Conservation (phyloP, 2,113 vertebrate genomes). For the Uropsilus gracilis region DNA sequence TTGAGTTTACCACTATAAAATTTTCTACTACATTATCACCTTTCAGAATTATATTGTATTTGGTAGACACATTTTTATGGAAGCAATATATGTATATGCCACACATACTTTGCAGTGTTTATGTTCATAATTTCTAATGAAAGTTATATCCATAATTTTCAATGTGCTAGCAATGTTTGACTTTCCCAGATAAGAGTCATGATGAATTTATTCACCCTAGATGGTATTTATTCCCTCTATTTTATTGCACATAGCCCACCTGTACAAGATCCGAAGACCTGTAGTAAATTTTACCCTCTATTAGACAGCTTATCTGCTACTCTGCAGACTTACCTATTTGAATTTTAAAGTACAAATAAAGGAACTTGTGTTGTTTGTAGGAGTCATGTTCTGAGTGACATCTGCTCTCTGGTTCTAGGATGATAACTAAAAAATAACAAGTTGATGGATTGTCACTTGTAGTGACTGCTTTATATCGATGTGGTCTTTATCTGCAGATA, state of each 20-base stretch:
- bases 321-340: conserved; percentile 89
- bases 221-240: conserved; percentile 89
- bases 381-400: conserved; percentile 70
- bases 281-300: conserved; percentile 86
- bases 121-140: conserved; percentile 74
- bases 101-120: conserved; percentile 66
- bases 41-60: conserved; percentile 37
- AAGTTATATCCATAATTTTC: conserved; percentile 73
- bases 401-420: conserved; percentile 65
- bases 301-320: conserved; percentile 90
- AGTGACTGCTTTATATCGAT: conserved; percentile 56
- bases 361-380: conserved; percentile 84
- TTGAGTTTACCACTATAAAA: neutral
- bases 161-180: conserved; percentile 78
- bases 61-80: conserved; percentile 43
- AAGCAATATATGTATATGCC: neutral
- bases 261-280: conserved; percentile 84
- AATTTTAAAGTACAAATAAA: conserved; percentile 90
- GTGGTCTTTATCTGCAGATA: neutral
- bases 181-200: conserved; percentile 76
- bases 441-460: conserved; percentile 72
- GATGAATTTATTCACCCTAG: conserved; percentile 85
- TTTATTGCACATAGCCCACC: conserved; percentile 90
- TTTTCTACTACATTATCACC: neutral
- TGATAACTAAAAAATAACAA: conserved; percentile 78